These are phyloP conservation scores for Pluvialis apricaria DNA, from an alignment of 2,113 vertebrate species.

Conservation along the genomic window DNA sequence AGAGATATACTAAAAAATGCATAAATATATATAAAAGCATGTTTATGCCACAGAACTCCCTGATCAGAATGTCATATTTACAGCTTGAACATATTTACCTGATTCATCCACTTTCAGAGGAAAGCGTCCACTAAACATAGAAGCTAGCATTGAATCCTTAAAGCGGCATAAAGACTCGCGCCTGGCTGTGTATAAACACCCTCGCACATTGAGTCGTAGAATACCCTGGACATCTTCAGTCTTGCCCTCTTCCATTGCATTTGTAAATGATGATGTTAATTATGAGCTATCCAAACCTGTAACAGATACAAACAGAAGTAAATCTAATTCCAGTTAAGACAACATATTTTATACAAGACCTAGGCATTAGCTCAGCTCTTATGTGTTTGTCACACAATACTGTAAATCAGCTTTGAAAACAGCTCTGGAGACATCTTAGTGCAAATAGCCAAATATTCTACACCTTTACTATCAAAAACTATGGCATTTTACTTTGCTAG, in stretches of 20 bases:
- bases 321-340: not conserved
- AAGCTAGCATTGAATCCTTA: conserved; percentile 72
- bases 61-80: not conserved
- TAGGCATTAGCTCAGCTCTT: not conserved
- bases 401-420: not conserved
- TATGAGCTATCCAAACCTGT: not conserved
- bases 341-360: fast-evolving
- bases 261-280: not conserved
- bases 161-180: conserved; percentile 63
- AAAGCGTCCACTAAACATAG: conserved; percentile 77
- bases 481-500: not conserved
- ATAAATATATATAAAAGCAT: not conserved
- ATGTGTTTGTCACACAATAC: fast-evolving
- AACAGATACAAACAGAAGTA: not conserved
- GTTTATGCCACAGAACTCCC: not conserved
- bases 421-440: not conserved
- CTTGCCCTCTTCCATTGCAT: conserved; percentile 44
- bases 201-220: conserved; percentile 66
- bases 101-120: conserved; percentile 72
- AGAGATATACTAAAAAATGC: not conserved
- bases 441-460: not conserved
- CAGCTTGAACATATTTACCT: conserved; percentile 47
- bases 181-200: conserved; percentile 66
- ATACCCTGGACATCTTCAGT: conserved; percentile 38
- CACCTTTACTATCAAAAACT: not conserved